Evolutionary conservation across 2,888 invertebrate genomes (phyloP).

Genomic region (Tetranychus piercei): DNA sequence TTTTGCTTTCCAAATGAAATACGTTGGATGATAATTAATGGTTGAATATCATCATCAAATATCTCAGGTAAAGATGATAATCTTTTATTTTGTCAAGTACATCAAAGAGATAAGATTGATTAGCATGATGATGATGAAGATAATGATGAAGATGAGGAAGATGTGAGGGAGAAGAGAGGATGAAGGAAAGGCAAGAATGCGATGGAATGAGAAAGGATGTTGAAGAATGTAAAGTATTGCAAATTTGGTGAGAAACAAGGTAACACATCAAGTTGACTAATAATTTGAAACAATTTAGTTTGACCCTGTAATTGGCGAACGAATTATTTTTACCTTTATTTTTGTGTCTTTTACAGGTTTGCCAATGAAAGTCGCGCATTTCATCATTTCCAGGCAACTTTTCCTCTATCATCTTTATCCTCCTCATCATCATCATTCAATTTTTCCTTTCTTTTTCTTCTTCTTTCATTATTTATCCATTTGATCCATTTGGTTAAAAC

Average conservation of each 20-base stretch:
- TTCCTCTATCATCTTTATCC: not conserved
- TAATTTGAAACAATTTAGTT: not conserved
- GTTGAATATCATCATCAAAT: no score
- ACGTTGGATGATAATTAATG: not conserved
- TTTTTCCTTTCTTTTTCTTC: not conserved
- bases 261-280: not conserved
- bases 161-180: not conserved
- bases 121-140: not conserved
- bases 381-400: not conserved
- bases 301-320: not conserved
- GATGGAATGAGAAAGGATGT: not conserved
- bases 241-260: not conserved
- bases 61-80: no score
- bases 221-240: not conserved
- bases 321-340: not conserved
- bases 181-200: not conserved
- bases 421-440: not conserved
- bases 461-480: not conserved
- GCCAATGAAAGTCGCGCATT: not conserved
- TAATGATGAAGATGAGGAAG: not conserved
- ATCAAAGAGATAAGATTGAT: not conserved
- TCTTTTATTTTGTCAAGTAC: not conserved
- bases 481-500: not conserved
- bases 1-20: no score
- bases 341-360: not conserved